Evolutionary conservation across 2,888 invertebrate species (phyloP).

Genomic region (Graphium colonna): DNA sequence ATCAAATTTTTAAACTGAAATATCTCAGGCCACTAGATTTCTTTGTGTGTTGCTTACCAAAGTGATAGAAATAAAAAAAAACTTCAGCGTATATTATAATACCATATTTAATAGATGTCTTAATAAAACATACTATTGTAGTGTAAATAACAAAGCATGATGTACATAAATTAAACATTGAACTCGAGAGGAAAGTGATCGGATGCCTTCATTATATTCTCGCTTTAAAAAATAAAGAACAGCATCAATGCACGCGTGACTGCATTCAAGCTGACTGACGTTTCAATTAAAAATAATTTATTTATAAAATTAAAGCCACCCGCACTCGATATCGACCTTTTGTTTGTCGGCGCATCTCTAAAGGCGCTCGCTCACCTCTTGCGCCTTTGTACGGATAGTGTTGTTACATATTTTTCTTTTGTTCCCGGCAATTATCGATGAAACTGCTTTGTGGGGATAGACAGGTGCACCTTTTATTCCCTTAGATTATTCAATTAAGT

Average conservation of each 20-base stretch:
- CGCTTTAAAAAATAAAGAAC: slow-evolving; percentile 22
- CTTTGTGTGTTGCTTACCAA: too few species aligned
- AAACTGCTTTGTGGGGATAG: slow-evolving; percentile 26
- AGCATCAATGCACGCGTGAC: slow-evolving; percentile 26
- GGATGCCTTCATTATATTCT: slow-evolving; percentile 12
- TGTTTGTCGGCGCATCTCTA: slow-evolving; percentile 39
- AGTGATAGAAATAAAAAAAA: neutral
- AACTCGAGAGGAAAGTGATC: slow-evolving; percentile 5
- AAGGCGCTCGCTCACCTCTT: slow-evolving; percentile 23
- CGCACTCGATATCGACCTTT: slow-evolving; percentile 39
- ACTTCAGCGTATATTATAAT: too few species aligned
- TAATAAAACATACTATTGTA: slow-evolving; percentile 3
- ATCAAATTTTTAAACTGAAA: too few species aligned
- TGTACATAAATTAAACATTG: slow-evolving; percentile 7
- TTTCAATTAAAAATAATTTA: slow-evolving; percentile 45
- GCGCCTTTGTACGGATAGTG: slow-evolving; percentile 32
- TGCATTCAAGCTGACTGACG: slow-evolving; percentile 36
- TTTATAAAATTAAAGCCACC: slow-evolving; percentile 39
- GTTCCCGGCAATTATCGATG: slow-evolving; percentile 40
- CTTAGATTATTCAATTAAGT: slow-evolving; percentile 38
- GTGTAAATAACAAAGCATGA: slow-evolving; percentile 4
- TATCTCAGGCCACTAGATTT: too few species aligned
- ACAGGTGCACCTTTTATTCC: slow-evolving; percentile 29
- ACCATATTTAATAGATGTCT: neutral
- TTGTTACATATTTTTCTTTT: slow-evolving; percentile 38